Percentiles rank a stretch among this genome's conserved stretches.
Conservation (phyloP, 2,888 invertebrate species). For the Apodemia mormo region DNA sequence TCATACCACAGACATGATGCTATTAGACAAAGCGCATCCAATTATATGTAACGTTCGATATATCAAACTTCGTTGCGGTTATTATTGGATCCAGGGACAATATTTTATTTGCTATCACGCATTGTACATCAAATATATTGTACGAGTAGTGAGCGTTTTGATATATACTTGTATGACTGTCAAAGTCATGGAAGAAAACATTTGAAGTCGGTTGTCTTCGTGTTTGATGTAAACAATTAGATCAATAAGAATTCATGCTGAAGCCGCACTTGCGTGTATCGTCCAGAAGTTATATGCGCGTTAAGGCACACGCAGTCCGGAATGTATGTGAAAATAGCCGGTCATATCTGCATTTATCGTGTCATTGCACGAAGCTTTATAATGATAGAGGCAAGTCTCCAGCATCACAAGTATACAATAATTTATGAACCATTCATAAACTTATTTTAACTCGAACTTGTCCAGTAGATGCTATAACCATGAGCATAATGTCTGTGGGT, state of each 20-base stretch:
- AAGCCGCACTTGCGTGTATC: too few species aligned
- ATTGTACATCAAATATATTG: constrained; percentile 2
- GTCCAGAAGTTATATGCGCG: too few species aligned
- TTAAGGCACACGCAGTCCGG: too few species aligned
- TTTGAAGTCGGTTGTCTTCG: background rate
- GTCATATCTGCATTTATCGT: too few species aligned
- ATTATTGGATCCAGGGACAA: background rate
- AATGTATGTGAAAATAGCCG: too few species aligned
- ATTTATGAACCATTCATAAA: background rate
- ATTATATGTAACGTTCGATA: background rate
- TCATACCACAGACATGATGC: constrained; percentile 3
- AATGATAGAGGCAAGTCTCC: too few species aligned
- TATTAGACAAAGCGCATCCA: background rate
- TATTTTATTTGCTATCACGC: background rate
- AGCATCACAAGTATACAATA: background rate
- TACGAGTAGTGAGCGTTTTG: background rate
- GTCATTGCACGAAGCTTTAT: too few species aligned
- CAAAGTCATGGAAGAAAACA: background rate
- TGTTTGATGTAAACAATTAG: background rate
- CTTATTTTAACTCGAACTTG: background rate
- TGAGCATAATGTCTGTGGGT: background rate
- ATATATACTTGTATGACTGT: background rate
- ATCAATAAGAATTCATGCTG: background rate
- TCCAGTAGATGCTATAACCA: background rate
- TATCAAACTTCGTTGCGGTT: background rate